Conservation (phyloP, 2,888 invertebrate genomes). For the Cephus nigrinus region DNA sequence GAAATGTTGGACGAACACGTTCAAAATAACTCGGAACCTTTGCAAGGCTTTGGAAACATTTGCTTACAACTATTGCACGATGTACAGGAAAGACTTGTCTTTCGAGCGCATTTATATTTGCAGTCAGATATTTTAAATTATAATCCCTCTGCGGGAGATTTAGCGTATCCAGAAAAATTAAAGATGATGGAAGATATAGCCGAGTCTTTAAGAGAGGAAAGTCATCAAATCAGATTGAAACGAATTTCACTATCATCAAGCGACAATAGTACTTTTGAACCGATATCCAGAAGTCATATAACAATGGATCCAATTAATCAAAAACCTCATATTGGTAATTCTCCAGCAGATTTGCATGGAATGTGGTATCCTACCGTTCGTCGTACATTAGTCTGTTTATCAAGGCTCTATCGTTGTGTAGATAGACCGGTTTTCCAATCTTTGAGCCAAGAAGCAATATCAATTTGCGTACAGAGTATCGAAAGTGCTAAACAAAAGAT, state of each 20-base stretch:
- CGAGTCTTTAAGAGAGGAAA: constrained; percentile 59
- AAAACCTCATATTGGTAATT: constrained; percentile 69
- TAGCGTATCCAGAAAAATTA: constrained; percentile 97
- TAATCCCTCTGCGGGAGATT: constrained; percentile 92
- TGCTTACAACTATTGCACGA: constrained; percentile 90
- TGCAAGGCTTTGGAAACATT: constrained; percentile 81
- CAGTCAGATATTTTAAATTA: constrained; percentile 90
- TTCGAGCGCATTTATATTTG: constrained; percentile 93
- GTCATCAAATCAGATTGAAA: constrained; percentile 54
- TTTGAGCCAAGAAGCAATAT: constrained; percentile 94
- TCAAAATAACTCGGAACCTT: constrained; percentile 79
- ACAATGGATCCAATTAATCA: constrained; percentile 55
- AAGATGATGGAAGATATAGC: constrained; percentile 92
- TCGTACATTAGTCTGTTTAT: constrained; percentile 92
- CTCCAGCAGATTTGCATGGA: constrained; percentile 96
- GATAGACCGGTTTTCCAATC: constrained; percentile 97
- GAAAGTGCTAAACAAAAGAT: constrained; percentile 85
- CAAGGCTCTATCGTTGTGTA: constrained; percentile 91
- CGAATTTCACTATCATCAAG: constrained; percentile 55
- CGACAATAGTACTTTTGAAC: constrained; percentile 46
- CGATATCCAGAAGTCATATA: constrained; percentile 47
- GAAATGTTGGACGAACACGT: constrained; percentile 95
- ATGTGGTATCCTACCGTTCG: constrained; percentile 99
- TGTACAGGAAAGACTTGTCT: constrained; percentile 95
- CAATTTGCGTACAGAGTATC: constrained; percentile 91